Conservation (phyloP, 2,797 vertebrate genomes). For the Mormyrus hasselquistii region DNA sequence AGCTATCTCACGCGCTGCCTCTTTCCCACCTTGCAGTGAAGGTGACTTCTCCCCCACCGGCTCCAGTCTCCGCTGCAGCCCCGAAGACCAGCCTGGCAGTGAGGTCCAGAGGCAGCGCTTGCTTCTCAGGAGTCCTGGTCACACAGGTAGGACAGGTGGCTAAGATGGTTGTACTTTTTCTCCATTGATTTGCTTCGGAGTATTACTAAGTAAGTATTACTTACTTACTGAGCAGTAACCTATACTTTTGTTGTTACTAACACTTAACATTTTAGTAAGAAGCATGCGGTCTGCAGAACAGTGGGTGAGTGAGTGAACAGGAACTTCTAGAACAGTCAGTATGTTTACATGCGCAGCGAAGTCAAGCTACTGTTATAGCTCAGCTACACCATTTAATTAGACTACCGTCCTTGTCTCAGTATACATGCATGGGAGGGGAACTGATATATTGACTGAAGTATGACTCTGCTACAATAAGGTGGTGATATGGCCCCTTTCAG, state of each 20-base stretch:
- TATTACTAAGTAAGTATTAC: too few species aligned
- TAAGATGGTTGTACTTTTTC: background rate
- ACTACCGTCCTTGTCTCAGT: background rate
- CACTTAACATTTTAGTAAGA: background rate
- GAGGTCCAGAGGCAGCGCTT: conserved; percentile 55
- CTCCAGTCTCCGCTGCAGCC: conserved; percentile 89
- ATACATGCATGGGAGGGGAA: background rate
- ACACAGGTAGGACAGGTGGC: background rate
- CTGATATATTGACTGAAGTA: background rate
- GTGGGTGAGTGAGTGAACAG: background rate
- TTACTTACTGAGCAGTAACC: background rate
- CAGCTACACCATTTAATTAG: background rate
- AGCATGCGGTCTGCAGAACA: background rate
- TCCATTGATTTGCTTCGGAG: background rate
- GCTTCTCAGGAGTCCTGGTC: background rate
- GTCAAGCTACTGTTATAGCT: background rate
- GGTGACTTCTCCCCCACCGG: conserved; percentile 85
- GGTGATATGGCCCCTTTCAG: background rate
- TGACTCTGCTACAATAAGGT: background rate
- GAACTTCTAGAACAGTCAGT: background rate
- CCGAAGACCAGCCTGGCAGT: conserved; percentile 81
- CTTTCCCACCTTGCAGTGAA: conserved; percentile 59
- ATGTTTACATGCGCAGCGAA: background rate
- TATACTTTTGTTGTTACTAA: background rate
- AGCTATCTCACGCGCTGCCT: background rate